phyloP scores from a whole-genome alignment of 2,888 invertebrate genomes.

The Thereva unica region DNA sequence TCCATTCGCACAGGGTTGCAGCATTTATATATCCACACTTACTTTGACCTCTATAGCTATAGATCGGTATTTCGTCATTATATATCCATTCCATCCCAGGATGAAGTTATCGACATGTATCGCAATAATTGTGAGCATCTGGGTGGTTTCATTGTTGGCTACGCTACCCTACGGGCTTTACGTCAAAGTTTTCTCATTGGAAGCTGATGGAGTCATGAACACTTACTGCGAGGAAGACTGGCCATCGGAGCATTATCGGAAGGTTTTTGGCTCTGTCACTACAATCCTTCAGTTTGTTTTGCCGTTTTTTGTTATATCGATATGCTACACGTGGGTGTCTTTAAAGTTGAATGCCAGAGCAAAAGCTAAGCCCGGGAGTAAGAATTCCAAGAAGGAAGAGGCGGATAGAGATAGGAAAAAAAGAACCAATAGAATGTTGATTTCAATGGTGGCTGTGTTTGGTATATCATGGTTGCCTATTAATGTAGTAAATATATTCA shows the following conservation, averaged over 20 bases:
- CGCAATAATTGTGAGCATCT: constrained; percentile 83
- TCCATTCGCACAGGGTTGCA: constrained; percentile 91
- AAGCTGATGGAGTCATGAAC: constrained; percentile 54
- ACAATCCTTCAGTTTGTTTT: constrained; percentile 90
- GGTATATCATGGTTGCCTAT: constrained; percentile 94
- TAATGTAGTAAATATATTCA: constrained; percentile 85
- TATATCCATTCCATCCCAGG: constrained; percentile 91
- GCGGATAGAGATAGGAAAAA: constrained; percentile 87
- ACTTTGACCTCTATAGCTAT: constrained; percentile 97
- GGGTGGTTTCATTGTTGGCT: constrained; percentile 84
- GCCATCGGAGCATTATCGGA: constrained; percentile 81
- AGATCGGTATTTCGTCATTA: constrained; percentile 96
- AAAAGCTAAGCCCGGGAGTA: constrained; percentile 80
- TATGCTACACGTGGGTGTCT: constrained; percentile 93
- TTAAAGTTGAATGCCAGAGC: constrained; percentile 83
- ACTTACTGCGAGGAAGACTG: constrained; percentile 85
- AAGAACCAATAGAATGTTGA: constrained; percentile 94
- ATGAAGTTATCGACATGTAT: constrained; percentile 89
- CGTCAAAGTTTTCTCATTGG: constrained; percentile 54
- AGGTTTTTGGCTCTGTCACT: constrained; percentile 83
- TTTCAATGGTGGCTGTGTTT: constrained; percentile 96
- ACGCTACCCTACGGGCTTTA: constrained; percentile 82
- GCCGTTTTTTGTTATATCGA: constrained; percentile 91
- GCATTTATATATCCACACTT: constrained; percentile 96
- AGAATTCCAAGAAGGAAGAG: constrained; percentile 84